A percentile compares a stretch with the other conserved stretches of the same genome.
Conservation (phyloP, 2,888 invertebrate genomes). For the Diploptera punctata region DNA sequence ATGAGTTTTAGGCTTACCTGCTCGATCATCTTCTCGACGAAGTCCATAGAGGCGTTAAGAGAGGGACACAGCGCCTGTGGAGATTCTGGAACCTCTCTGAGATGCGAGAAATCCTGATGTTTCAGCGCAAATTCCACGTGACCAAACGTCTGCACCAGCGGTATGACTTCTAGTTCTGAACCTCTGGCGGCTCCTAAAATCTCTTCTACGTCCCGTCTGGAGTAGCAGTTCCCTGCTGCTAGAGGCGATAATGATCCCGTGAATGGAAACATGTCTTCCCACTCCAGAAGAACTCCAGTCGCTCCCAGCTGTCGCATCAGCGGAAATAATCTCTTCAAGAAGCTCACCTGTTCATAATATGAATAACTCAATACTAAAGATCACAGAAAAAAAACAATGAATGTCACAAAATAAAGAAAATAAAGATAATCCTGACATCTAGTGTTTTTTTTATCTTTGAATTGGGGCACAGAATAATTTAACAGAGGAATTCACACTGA, state of each 20-base stretch:
- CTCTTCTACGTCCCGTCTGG: conserved; percentile 58
- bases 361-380: no score
- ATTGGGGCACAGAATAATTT: no score
- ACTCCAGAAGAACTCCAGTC: conserved; percentile 76
- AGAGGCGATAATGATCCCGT: conserved; percentile 62
- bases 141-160: conserved; percentile 78
- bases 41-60: conserved; percentile 64
- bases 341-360: conserved; percentile 65
- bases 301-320: conserved; percentile 68
- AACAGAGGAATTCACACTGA: no score
- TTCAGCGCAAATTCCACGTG: conserved; percentile 78
- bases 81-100: conserved; percentile 70
- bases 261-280: conserved; percentile 86
- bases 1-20: no score
- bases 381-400: no score
- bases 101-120: conserved; percentile 63
- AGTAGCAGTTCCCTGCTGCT: conserved; percentile 67
- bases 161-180: conserved; percentile 71
- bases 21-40: conserved; percentile 71
- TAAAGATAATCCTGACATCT: no score
- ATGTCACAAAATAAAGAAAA: no score
- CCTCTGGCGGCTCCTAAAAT: conserved; percentile 61
- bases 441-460: no score
- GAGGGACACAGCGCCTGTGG: conserved; percentile 78
- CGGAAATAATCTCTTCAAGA: conserved; percentile 64